Base-by-base conservation (phyloP, 2,888 invertebrate genomes). In the Ecliptopera silaceata region DNA sequence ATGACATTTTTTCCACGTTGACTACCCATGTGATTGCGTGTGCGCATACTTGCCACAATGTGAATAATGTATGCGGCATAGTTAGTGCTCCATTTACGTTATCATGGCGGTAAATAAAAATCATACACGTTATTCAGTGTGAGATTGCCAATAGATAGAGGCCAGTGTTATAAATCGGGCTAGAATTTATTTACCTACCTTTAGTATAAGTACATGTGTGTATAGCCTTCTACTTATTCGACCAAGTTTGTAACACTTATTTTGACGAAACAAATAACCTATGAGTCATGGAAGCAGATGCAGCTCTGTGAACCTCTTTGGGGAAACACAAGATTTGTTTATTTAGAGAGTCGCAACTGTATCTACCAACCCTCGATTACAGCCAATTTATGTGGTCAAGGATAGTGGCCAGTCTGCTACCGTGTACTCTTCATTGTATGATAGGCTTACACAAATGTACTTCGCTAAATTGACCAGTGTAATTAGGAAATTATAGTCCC, bases 51-150 rank as follows among this genome's bases (percentile, higher is more conserved):
- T 20, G 26, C 82, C 73, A 72, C 77, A 76, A 76, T 75, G 79
- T 79, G 75, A 77, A 80, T 83, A 77, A 77, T 82, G 78, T 77
- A 83, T 82, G 82, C 80, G 72, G 80, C 82, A 81, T 80, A 79
- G 80, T 84, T 87, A 69, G 81, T 85, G 89, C 86, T 88, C 88
- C 75, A 89, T 86, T 88, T 86, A 82, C 81, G 79, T 85, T 88
- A 88, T 89, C 88, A 82, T 76, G 74, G 74, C 75, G 76, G 75
- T 79, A 79, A 85, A 80, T 82, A 82, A 81, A 80, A 84, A 75
- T 80, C 77, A 79, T 76, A 71, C 66, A 75, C 62, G 72, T 75
- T 79, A 79, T 81, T 80, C 79, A 74, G 63, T 69, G 64, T 68
- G 71, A 72, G 75, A 79, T 80, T 75, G 70, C 69, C 64, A 67